Evolutionary conservation across 2,888 invertebrate genomes (phyloP).

Genomic region (Caenorhabditis sp.): DNA sequence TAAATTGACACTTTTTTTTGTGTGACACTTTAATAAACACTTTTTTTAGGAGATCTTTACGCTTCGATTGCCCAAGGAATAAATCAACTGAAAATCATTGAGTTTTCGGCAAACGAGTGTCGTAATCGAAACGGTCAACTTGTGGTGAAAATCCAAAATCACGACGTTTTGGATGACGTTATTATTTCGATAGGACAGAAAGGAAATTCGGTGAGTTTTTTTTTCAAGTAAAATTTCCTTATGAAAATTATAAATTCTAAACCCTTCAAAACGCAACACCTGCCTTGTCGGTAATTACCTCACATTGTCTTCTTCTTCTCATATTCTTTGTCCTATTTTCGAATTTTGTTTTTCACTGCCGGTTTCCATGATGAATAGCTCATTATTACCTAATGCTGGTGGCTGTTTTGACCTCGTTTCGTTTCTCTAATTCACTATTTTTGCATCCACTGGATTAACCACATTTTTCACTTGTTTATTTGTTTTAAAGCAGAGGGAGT

Average conservation of each 20-base stretch:
- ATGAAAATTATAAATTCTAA: background rate
- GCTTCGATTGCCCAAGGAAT: constrained; percentile 18
- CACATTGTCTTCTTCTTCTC: no score
- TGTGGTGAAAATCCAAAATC: constrained; percentile 6
- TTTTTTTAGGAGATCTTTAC: constrained; percentile 21
- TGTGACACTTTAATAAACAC: background rate
- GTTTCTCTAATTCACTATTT: background rate
- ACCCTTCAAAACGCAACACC: background rate
- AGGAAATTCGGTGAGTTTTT: constrained; percentile 20
- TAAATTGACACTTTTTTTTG: background rate
- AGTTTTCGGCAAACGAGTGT: constrained; percentile 25
- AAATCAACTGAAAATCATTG: constrained; percentile 23
- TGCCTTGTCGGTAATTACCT: background rate
- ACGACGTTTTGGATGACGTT: constrained; percentile 27
- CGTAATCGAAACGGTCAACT: constrained; percentile 27
- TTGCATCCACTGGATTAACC: background rate
- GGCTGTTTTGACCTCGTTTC: background rate
- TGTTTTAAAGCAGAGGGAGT: background rate
- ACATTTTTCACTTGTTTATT: background rate
- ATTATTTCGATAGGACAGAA: constrained; percentile 22
- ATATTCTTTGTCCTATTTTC: background rate
- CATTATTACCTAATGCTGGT: background rate
- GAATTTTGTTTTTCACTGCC: background rate
- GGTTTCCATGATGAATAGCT: background rate
- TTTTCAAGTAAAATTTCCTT: background rate